Evolutionary conservation across 2,797 vertebrate genomes (phyloP).

Genomic region (Hozukius guyotensis): DNA sequence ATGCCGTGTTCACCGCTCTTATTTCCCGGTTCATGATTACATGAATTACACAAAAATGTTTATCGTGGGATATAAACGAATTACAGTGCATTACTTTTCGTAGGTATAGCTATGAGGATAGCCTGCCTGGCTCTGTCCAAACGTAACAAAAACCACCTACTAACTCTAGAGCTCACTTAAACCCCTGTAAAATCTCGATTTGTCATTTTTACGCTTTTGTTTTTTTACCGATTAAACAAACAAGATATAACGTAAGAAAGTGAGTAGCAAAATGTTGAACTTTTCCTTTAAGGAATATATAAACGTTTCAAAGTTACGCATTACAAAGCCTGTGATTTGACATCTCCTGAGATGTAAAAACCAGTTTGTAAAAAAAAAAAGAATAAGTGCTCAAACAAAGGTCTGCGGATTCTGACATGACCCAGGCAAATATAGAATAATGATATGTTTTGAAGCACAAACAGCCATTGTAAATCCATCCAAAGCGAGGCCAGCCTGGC

Average conservation of each 20-base stretch:
- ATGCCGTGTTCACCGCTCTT: no score
- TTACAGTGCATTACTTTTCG: no score
- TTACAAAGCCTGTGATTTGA: constrained; percentile 28
- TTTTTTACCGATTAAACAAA: no score
- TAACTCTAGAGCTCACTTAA: no score
- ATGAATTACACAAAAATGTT: no score
- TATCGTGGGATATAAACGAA: no score
- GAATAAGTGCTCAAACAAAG: constrained; percentile 49
- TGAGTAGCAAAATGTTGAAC: neutral
- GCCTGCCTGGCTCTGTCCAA: no score
- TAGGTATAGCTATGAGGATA: no score
- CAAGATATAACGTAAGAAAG: neutral
- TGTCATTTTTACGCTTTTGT: no score
- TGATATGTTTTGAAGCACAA: constrained; percentile 72
- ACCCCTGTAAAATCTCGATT: no score
- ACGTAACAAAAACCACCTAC: no score
- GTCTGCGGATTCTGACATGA: constrained; percentile 51
- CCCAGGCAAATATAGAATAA: constrained; percentile 75
- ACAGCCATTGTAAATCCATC: constrained; percentile 70
- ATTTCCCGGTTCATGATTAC: no score
- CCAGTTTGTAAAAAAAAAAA: neutral
- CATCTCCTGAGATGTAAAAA: constrained; percentile 25
- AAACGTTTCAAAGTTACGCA: constrained; percentile 25
- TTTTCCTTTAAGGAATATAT: neutral
- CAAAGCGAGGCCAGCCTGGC: constrained; percentile 56